Conservation (phyloP, 2,797 vertebrate genomes). For the Phoebastria nigripes region DNA sequence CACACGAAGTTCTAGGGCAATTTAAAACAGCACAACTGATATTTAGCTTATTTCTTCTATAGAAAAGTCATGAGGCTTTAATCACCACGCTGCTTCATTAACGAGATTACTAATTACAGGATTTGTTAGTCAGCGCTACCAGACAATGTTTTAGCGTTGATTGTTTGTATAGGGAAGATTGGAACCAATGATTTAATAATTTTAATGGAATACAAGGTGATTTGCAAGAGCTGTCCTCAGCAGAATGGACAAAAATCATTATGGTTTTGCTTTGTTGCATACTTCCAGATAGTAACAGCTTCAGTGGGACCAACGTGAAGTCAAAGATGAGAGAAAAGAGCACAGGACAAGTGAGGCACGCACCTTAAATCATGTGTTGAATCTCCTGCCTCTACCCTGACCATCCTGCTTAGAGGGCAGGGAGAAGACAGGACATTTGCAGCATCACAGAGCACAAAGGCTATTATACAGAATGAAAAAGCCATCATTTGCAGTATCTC, state of each 20-base stretch:
- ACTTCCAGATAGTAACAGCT: neutral
- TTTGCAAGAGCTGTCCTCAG: neutral
- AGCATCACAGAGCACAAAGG: neutral
- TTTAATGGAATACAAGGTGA: neutral
- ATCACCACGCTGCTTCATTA: neutral
- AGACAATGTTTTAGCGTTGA: neutral
- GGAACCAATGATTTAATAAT: neutral
- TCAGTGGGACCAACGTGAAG: neutral
- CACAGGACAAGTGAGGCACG: neutral
- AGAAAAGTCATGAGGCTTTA: neutral
- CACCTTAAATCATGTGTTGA: neutral
- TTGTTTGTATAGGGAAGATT: neutral
- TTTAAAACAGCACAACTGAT: neutral
- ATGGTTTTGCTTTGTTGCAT: fast-evolving
- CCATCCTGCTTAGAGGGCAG: neutral
- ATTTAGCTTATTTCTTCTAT: neutral
- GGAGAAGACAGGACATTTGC: neutral
- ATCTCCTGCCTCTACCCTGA: neutral
- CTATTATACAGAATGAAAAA: fast-evolving
- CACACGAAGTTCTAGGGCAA: neutral
- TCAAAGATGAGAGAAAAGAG: neutral
- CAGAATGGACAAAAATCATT: neutral
- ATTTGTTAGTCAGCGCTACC: neutral
- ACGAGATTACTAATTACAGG: neutral
- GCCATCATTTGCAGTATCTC: neutral